phyloP scores from a whole-genome alignment of 2,888 invertebrate genomes.

The Ellobium chinense region DNA sequence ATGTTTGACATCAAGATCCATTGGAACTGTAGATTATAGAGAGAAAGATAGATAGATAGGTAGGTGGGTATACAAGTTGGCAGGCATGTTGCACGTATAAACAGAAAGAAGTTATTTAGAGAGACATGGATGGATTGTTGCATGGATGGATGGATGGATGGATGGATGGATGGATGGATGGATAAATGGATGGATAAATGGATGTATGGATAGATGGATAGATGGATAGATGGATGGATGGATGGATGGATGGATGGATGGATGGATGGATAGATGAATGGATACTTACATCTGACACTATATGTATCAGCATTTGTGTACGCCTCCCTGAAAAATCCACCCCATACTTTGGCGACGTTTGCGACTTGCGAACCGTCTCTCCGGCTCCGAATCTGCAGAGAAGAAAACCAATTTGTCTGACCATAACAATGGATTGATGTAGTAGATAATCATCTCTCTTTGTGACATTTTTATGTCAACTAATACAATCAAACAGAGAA shows the following conservation, averaged over 20 bases:
- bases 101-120: not conserved
- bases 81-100: too few relatives aligned
- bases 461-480: too few relatives aligned
- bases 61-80: too few relatives aligned
- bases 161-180: not conserved
- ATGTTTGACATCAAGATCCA: constrained; percentile 71
- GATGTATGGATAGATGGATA: not conserved
- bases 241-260: not conserved
- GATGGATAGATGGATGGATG: not conserved
- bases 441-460: too few relatives aligned
- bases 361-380: constrained; percentile 56
- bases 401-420: not conserved
- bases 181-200: not conserved
- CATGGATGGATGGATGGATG: not conserved
- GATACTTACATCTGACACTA: constrained; percentile 69
- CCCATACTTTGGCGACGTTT: constrained; percentile 73
- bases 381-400: not conserved
- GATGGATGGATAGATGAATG: not conserved
- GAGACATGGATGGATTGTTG: too few relatives aligned
- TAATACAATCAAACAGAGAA: too few relatives aligned
- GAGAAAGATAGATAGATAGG: not conserved
- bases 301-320: constrained; percentile 74
- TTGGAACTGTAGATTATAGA: constrained; percentile 60
- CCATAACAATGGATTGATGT: too few relatives aligned
- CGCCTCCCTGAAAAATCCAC: constrained; percentile 65